Percentiles rank a stretch among this genome's conserved stretches.
Conservation (phyloP, 2,888 invertebrate species). For the Melanostoma mellinum region DNA sequence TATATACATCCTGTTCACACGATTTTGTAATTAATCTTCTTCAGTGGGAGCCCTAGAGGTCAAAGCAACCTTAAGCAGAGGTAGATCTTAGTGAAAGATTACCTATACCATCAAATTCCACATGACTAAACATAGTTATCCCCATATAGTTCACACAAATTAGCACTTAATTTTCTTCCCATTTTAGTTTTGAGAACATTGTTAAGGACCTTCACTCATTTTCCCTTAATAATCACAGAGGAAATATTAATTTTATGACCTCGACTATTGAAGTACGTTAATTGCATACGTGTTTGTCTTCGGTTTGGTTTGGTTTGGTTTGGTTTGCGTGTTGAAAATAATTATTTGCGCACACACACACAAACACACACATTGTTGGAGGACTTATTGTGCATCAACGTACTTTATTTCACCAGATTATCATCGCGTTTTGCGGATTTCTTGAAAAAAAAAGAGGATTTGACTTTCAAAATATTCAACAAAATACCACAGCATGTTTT, state of each 20-base stretch:
- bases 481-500: constrained; percentile 2
- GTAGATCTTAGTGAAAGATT: constrained; percentile 12
- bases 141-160: constrained; percentile 46
- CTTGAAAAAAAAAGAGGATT: no score
- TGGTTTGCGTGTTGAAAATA: constrained; percentile 38
- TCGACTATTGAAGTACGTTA: constrained; percentile 41
- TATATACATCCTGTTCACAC: constrained; percentile 5
- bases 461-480: neutral
- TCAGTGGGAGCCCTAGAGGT: constrained; percentile 15
- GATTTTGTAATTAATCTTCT: constrained; percentile 29
- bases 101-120: neutral
- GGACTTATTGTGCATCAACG: neutral
- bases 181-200: constrained; percentile 4
- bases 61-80: neutral
- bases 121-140: constrained; percentile 29
- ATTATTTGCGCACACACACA: neutral
- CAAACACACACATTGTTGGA: neutral
- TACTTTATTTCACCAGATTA: neutral
- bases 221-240: constrained; percentile 21
- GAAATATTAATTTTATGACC: constrained; percentile 41
- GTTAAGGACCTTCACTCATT: constrained; percentile 36
- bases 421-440: neutral
- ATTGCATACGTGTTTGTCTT: constrained; percentile 36
- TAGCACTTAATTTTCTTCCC: constrained; percentile 54
- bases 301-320: constrained; percentile 18